Percentiles rank a stretch among this genome's conserved stretches.
Conservation (phyloP, 30 jellyfish, hydroid and myxozoan genomes). For the Turritopsis rubra region DNA sequence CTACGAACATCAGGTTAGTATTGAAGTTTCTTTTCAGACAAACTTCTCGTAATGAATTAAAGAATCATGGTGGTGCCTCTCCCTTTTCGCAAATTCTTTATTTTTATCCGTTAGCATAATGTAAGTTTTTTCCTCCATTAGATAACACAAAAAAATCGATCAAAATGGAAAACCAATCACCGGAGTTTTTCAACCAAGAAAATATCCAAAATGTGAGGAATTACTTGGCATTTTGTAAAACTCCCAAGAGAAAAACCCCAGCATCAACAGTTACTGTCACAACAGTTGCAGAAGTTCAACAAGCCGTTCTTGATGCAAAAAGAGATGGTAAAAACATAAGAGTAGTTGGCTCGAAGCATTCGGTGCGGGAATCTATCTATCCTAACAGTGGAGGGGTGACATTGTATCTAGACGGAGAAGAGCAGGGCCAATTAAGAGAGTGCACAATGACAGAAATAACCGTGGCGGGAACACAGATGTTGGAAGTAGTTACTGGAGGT, state of each 20-base stretch:
- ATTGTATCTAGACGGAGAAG: neutral
- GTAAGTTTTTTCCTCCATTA: no score
- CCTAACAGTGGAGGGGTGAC: neutral
- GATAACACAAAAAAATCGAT: no score
- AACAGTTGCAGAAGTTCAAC: conserved; percentile 1
- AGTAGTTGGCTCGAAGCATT: neutral
- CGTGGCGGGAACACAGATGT: neutral
- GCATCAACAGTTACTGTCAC: neutral
- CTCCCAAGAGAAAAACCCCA: neutral
- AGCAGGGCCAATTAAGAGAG: neutral
- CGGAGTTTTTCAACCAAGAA: neutral
- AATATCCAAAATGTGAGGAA: neutral
- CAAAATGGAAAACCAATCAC: no score
- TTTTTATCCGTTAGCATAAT: no score
- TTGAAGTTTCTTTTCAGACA: no score
- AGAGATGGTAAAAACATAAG: neutral
- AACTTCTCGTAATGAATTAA: no score
- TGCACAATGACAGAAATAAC: conserved; percentile 2
- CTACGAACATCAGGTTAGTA: no score
- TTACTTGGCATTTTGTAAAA: neutral
- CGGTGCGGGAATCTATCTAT: neutral
- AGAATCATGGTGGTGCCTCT: no score
- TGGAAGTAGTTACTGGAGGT: conserved; percentile 16
- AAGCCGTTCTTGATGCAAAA: conserved; percentile 17
- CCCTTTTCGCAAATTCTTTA: no score